A percentile compares a stretch with the other conserved stretches of the same genome.
phyloP scores from a whole-genome alignment of 2,888 invertebrate genomes.

The Drosophila monieri region DNA sequence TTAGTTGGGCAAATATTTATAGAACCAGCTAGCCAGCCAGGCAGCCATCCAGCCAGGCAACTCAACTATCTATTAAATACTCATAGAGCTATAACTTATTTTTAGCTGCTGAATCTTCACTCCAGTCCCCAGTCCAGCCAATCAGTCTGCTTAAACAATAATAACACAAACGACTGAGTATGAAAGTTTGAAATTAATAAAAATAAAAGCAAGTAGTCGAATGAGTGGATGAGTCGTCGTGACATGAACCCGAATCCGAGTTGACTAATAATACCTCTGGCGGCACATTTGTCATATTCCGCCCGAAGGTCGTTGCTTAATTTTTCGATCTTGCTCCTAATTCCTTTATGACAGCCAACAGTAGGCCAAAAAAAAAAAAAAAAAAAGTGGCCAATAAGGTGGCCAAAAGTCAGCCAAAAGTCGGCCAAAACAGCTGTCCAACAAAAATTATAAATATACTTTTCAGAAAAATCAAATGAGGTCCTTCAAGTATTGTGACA shows the following conservation, averaged over 20 bases:
- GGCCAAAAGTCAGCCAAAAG: neutral
- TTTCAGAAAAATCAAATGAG: neutral
- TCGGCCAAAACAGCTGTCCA: too few species aligned
- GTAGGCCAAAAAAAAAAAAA: neutral
- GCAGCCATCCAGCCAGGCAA: constrained; percentile 28
- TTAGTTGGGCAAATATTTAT: constrained; percentile 75
- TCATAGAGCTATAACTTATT: constrained; percentile 49
- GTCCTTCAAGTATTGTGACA: neutral
- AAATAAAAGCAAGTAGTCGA: neutral
- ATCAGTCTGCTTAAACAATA: constrained; percentile 53
- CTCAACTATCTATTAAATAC: constrained; percentile 22
- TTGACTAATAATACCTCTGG: constrained; percentile 19
- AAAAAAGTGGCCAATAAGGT: constrained; percentile 1
- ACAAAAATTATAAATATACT: too few species aligned
- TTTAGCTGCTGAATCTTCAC: constrained; percentile 47
- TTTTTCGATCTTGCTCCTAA: constrained; percentile 11
- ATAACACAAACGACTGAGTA: neutral
- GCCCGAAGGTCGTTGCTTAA: constrained; percentile 16
- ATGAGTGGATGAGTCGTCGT: constrained; percentile 7
- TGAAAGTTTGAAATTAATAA: neutral
- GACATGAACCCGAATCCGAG: constrained; percentile 7
- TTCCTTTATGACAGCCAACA: constrained; percentile 5
- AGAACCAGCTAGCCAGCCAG: constrained; percentile 42
- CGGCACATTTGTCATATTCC: constrained; percentile 19
- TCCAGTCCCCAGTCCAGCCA: constrained; percentile 55